phyloP scores from a whole-genome alignment of 2,888 invertebrate species.

The Drosophila paracracens region DNA sequence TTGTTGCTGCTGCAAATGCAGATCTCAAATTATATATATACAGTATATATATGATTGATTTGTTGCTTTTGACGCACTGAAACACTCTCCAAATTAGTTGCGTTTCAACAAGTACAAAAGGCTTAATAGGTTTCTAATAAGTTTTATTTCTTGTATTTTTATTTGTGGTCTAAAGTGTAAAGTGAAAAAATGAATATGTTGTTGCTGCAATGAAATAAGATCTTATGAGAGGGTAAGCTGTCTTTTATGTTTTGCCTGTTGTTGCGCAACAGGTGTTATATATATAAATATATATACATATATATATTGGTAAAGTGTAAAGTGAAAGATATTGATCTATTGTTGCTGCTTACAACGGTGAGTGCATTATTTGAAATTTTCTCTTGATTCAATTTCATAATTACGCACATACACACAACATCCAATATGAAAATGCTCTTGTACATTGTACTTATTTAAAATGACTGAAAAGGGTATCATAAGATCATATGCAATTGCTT shows the following conservation, averaged over 20 bases:
- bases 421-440: background rate
- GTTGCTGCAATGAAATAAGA: constrained; percentile 1
- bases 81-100: background rate
- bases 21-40: background rate
- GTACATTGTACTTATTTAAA: background rate
- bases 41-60: background rate
- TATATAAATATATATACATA: background rate
- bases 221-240: background rate
- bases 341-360: background rate
- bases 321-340: background rate
- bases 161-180: background rate
- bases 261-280: background rate
- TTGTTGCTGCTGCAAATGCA: background rate
- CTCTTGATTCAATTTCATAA: background rate
- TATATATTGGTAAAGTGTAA: background rate
- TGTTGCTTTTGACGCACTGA: background rate
- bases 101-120: background rate
- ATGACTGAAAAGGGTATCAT: background rate
- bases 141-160: background rate
- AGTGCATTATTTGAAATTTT: constrained; percentile 1
- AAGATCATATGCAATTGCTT: background rate
- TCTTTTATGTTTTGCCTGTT: background rate
- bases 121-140: background rate
- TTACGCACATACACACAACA: background rate
- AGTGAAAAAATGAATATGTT: background rate